These are phyloP conservation scores for Choristoneura fumiferana DNA, from an alignment of 1,140 invertebrate species.

Conservation along the genomic window DNA sequence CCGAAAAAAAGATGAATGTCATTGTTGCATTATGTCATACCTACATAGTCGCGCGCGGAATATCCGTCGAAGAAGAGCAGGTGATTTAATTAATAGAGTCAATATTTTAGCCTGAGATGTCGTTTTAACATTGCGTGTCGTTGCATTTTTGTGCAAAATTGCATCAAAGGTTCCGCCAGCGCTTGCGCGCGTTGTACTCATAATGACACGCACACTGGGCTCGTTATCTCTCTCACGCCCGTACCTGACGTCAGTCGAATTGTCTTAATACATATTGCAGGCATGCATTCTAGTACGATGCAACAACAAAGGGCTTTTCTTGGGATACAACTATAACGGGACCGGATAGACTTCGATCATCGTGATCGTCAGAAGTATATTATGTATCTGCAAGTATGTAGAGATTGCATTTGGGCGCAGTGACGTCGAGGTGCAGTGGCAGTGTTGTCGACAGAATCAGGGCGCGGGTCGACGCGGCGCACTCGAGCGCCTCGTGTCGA, in stretches of 20 bases:
- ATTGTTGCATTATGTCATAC: not conserved
- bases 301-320: constrained; percentile 1
- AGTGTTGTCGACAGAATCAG: constrained; percentile 30
- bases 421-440: constrained; percentile 6
- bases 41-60: not conserved
- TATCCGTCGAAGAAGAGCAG: not conserved
- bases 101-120: not conserved
- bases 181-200: not conserved
- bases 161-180: constrained; percentile 7
- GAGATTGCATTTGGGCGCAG: not conserved
- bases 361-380: not conserved
- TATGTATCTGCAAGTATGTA: not conserved
- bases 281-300: not conserved
- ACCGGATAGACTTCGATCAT: too few species aligned
- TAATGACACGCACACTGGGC: not conserved
- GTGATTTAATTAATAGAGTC: not conserved
- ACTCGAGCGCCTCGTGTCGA: constrained; percentile 34
- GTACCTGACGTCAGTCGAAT: not conserved
- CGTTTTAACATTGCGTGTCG: not conserved
- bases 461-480: constrained; percentile 31
- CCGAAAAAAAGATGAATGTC: not conserved
- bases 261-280: constrained; percentile 4
- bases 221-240: not conserved
- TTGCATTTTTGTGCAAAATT: not conserved
- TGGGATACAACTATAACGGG: not conserved